phyloP scores from a whole-genome alignment of 2,888 invertebrate species.

The Terebella lapidaria region DNA sequence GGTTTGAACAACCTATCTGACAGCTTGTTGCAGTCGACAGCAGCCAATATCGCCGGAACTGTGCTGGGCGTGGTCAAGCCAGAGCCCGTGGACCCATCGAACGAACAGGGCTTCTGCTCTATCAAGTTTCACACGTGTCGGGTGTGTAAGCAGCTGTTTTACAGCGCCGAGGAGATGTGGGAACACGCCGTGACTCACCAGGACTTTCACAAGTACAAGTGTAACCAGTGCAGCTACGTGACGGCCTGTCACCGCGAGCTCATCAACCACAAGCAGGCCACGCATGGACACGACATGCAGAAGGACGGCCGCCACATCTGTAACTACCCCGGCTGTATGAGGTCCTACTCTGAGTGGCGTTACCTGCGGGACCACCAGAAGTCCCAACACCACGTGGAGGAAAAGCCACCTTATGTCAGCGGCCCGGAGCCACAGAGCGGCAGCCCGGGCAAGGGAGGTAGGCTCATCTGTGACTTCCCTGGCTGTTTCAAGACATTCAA shows the following conservation, averaged over 20 bases:
- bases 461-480: slow-evolving; percentile 12
- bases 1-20: neutral
- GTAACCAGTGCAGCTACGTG: slow-evolving; percentile 11
- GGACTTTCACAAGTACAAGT: slow-evolving; percentile 11
- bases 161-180: slow-evolving; percentile 18
- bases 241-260: slow-evolving; percentile 2
- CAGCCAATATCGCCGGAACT: neutral
- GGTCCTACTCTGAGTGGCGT: no score
- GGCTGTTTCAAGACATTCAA: slow-evolving; percentile 20
- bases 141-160: slow-evolving; percentile 22
- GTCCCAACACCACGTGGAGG: neutral
- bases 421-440: neutral
- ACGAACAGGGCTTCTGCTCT: slow-evolving; percentile 9
- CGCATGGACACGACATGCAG: neutral
- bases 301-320: neutral
- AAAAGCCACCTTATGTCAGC: neutral
- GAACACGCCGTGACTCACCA: slow-evolving; percentile 17
- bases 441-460: neutral
- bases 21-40: neutral
- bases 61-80: neutral
- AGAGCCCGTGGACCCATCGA: neutral
- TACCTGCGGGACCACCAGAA: neutral
- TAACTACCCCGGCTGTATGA: neutral
- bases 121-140: slow-evolving; percentile 20
- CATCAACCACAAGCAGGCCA: slow-evolving; percentile 4